These are phyloP conservation scores for Cartodere bifasciata DNA, from an alignment of 2,888 invertebrate species.

Conservation along the genomic window DNA sequence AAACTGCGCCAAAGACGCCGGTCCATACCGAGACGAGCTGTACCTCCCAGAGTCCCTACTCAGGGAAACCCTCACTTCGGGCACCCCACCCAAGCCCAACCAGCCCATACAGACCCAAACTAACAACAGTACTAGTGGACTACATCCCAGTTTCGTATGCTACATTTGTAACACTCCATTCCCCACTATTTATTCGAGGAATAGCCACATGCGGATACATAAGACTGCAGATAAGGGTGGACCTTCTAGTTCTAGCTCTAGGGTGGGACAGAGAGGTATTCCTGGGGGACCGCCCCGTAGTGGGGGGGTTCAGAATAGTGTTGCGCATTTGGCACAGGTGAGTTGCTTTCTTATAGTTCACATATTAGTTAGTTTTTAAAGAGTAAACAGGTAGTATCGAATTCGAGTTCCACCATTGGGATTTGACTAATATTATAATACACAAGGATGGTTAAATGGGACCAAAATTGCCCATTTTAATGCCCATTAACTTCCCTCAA, in stretches of 20 bases:
- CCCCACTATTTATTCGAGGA: slow-evolving; percentile 31
- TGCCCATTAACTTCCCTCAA: too few species aligned
- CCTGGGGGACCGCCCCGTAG: too few species aligned
- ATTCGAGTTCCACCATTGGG: too few species aligned
- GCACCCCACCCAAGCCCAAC: neutral
- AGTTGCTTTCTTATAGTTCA: too few species aligned
- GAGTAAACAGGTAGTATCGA: too few species aligned
- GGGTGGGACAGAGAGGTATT: too few species aligned
- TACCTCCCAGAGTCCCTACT: slow-evolving; percentile 16
- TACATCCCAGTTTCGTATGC: slow-evolving; percentile 28
- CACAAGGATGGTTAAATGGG: too few species aligned
- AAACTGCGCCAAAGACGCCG: slow-evolving; percentile 29
- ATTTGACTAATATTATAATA: too few species aligned
- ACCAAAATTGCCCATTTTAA: too few species aligned
- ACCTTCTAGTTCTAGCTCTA: slow-evolving; percentile 10
- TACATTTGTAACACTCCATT: slow-evolving; percentile 32
- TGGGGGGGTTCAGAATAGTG: slow-evolving; percentile 3
- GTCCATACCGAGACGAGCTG: slow-evolving; percentile 27
- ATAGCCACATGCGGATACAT: slow-evolving; percentile 35
- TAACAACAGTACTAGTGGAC: neutral
- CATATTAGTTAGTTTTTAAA: too few species aligned
- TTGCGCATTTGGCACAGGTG: slow-evolving; percentile 10
- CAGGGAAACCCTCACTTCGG: slow-evolving; percentile 11
- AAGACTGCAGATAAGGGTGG: slow-evolving; percentile 22
- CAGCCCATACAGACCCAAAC: too few species aligned